A percentile compares a stretch with the other conserved stretches of the same genome.
Conservation (phyloP, 2,113 vertebrate genomes). For the Ibidorhyncha struthersii region DNA sequence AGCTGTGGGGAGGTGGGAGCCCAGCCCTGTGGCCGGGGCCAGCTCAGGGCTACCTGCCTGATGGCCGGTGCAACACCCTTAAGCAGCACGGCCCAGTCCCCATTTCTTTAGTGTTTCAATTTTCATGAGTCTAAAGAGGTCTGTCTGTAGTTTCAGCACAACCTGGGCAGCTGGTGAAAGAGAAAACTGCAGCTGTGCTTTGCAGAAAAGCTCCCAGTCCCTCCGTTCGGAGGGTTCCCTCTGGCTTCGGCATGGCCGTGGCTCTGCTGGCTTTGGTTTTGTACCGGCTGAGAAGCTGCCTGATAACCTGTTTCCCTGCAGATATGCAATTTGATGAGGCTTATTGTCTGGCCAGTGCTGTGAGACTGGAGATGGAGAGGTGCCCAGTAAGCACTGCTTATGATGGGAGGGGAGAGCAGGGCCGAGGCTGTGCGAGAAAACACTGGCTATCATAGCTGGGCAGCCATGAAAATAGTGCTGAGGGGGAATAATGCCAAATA, state of each 20-base stretch:
- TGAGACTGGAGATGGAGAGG: background rate
- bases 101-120: background rate
- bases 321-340: background rate
- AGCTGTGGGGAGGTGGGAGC: background rate
- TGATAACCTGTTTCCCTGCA: background rate
- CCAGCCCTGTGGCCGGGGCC: rapidly evolving
- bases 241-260: background rate
- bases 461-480: background rate
- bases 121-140: background rate
- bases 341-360: rapidly evolving
- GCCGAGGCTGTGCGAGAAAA: background rate
- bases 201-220: background rate
- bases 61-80: background rate
- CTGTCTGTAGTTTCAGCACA: background rate
- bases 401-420: background rate
- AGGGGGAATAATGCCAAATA: background rate
- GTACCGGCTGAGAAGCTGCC: background rate
- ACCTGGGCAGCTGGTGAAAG: rapidly evolving
- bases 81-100: background rate
- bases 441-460: background rate
- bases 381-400: rapidly evolving
- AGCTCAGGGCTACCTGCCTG: background rate
- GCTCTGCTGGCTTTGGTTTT: background rate
- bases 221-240: rapidly evolving
- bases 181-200: background rate